Evolutionary conservation across 1,140 invertebrate genomes (phyloP).

Genomic region (Penaeus vannamei): DNA sequence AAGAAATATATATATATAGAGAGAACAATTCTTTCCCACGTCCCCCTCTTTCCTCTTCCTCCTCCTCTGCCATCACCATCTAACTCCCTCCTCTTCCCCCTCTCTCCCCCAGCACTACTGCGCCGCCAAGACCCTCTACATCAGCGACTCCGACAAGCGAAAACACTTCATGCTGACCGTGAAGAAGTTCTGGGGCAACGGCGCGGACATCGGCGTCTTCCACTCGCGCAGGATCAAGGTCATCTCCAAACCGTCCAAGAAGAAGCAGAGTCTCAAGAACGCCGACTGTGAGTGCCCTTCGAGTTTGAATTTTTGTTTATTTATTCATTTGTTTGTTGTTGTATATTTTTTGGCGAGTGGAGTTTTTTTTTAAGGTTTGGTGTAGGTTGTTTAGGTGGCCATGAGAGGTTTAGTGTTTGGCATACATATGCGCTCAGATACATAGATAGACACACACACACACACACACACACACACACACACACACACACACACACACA

Average conservation of each 20-base stretch:
- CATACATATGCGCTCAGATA: too few species aligned
- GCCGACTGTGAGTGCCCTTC: slow-evolving; percentile 83
- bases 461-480: too few species aligned
- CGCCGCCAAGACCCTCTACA: slow-evolving; percentile 99
- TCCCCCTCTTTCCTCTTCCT: neutral
- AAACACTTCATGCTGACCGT: slow-evolving; percentile 99
- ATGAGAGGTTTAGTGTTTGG: too few species aligned
- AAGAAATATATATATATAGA: too few species aligned
- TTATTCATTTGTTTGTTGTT: slow-evolving; percentile 17
- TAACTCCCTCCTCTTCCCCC: neutral
- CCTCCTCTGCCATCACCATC: neutral
- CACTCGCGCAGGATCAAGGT: slow-evolving; percentile 99
- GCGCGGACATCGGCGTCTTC: slow-evolving; percentile 98
- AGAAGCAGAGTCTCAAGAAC: slow-evolving; percentile 99
- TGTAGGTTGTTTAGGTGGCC: too few species aligned
- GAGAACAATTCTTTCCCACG: too few species aligned
- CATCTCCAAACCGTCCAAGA: slow-evolving; percentile 99
- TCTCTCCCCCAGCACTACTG: slow-evolving; percentile 88
- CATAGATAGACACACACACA: too few species aligned
- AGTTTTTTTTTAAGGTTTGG: too few species aligned
- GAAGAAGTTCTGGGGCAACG: slow-evolving; percentile 99
- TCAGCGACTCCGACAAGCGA: slow-evolving; percentile 98
- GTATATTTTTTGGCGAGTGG: neutral
- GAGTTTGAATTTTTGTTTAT: neutral
- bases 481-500: too few species aligned